Percentiles rank a stretch among this genome's conserved stretches.
Evolutionary conservation across 2,797 vertebrate species (phyloP).

Genomic region (Mus spretus): DNA sequence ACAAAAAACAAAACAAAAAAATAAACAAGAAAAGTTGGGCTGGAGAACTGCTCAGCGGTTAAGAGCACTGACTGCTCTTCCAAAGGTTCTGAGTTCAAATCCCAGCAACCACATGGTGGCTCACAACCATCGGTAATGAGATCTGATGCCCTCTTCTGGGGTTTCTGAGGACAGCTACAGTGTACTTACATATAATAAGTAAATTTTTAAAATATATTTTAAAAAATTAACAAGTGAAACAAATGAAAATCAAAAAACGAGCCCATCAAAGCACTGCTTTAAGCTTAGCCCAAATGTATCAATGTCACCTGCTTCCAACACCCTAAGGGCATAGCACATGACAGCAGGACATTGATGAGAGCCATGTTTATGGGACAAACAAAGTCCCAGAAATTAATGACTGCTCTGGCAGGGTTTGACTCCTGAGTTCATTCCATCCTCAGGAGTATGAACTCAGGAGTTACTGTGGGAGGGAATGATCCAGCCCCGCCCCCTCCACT

Average conservation of each 20-base stretch:
- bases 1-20: neutral
- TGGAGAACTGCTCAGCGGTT: too few relatives aligned
- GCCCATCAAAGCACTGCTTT: neutral
- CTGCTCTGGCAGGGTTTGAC: constrained; percentile 56
- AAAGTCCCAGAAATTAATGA: constrained; percentile 61
- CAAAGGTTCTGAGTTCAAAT: too few relatives aligned
- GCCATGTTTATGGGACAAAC: neutral
- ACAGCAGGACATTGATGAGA: neutral
- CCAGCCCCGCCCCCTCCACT: neutral
- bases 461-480: constrained; percentile 2
- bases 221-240: neutral
- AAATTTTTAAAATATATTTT: too few relatives aligned
- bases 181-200: too few relatives aligned
- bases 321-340: neutral
- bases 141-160: too few relatives aligned
- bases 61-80: too few relatives aligned
- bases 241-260: neutral
- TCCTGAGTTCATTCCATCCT: constrained; percentile 42
- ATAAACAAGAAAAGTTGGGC: neutral
- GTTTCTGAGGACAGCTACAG: too few relatives aligned
- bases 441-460: constrained; percentile 48
- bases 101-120: too few relatives aligned
- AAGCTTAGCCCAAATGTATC: neutral
- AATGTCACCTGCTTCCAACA: neutral
- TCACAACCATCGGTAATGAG: too few relatives aligned